phyloP scores from a whole-genome alignment of 1,140 invertebrate species.

The Papilio glaucus region DNA sequence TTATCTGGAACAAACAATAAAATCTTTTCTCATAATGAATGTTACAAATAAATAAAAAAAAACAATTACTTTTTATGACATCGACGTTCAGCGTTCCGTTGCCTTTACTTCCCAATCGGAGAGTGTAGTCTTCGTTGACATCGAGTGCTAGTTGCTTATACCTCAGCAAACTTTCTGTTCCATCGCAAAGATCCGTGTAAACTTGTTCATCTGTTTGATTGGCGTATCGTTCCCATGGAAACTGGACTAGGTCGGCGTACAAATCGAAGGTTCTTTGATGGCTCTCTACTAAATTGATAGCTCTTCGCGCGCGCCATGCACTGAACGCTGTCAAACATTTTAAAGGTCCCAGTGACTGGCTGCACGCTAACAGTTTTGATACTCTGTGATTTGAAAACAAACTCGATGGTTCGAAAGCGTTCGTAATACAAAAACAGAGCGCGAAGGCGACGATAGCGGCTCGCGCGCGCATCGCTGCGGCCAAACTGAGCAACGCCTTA shows the following conservation, averaged over 20 bases:
- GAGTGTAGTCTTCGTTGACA: constrained; percentile 58
- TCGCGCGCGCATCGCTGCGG: constrained; percentile 72
- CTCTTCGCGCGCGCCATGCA: constrained; percentile 67
- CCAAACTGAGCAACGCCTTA: constrained; percentile 56
- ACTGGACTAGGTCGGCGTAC: constrained; percentile 55
- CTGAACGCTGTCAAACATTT: constrained; percentile 78
- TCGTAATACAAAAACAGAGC: constrained; percentile 57
- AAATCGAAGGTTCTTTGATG: constrained; percentile 44
- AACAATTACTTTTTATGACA: constrained; percentile 70
- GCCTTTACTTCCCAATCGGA: constrained; percentile 60
- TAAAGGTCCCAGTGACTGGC: constrained; percentile 56
- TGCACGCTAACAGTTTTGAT: constrained; percentile 58
- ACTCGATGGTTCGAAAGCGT: constrained; percentile 45
- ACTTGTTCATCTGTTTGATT: constrained; percentile 65
- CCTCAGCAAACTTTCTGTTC: constrained; percentile 63
- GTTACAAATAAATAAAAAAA: constrained; percentile 37
- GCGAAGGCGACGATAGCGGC: constrained; percentile 62
- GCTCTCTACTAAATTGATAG: constrained; percentile 47
- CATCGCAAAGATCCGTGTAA: constrained; percentile 62
- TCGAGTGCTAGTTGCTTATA: constrained; percentile 58
- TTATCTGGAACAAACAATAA: no score
- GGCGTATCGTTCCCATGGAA: constrained; percentile 70
- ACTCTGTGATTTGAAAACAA: constrained; percentile 40
- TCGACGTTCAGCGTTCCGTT: constrained; percentile 71
- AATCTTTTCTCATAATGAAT: no score